Percentiles rank a stretch among this genome's conserved stretches.
Conservation (phyloP, 2,113 vertebrate genomes). For the Hemichromis elongatus region DNA sequence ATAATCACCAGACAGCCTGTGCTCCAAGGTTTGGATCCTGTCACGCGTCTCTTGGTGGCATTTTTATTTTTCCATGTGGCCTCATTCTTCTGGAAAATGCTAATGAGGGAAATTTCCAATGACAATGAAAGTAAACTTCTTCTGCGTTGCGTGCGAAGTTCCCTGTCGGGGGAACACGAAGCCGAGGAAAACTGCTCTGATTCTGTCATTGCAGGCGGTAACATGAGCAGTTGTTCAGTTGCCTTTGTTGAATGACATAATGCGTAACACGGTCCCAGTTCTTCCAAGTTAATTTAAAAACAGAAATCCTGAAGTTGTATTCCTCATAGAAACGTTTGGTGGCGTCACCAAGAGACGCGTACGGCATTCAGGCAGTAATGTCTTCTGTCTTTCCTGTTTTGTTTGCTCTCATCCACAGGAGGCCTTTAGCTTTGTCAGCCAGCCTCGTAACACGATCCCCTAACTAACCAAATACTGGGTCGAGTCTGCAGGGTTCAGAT, state of each 20-base stretch:
- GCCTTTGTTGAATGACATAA: slow-evolving; percentile 69
- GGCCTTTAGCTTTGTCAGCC: slow-evolving; percentile 65
- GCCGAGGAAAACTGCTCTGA: slow-evolving; percentile 72
- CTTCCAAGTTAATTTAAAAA: slow-evolving; percentile 25
- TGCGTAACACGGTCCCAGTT: slow-evolving; percentile 54
- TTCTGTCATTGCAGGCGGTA: slow-evolving; percentile 79
- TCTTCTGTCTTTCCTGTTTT: slow-evolving; percentile 55
- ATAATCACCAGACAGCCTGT: slow-evolving; percentile 45
- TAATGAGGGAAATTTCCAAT: slow-evolving; percentile 70
- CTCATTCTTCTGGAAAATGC: slow-evolving; percentile 58
- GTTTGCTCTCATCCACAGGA: slow-evolving; percentile 65
- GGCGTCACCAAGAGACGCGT: not conserved
- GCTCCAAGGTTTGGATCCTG: slow-evolving; percentile 18
- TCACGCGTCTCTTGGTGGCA: slow-evolving; percentile 21
- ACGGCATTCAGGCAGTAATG: slow-evolving; percentile 39
- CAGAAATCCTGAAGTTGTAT: slow-evolving; percentile 45
- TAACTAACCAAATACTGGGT: slow-evolving; percentile 33
- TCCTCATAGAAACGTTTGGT: slow-evolving; percentile 67
- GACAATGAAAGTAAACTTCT: slow-evolving; percentile 73
- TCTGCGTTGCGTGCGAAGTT: slow-evolving; percentile 55
- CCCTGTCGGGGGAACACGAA: slow-evolving; percentile 62
- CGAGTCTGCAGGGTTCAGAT: slow-evolving; percentile 49
- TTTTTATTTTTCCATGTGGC: slow-evolving; percentile 51
- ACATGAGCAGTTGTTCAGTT: slow-evolving; percentile 66
- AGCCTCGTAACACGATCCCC: slow-evolving; percentile 45